Evolutionary conservation across 2,113 vertebrate species (phyloP), one percentile per base, ranked within the genome.

Genomic region (Electrona antarctica): DNA sequence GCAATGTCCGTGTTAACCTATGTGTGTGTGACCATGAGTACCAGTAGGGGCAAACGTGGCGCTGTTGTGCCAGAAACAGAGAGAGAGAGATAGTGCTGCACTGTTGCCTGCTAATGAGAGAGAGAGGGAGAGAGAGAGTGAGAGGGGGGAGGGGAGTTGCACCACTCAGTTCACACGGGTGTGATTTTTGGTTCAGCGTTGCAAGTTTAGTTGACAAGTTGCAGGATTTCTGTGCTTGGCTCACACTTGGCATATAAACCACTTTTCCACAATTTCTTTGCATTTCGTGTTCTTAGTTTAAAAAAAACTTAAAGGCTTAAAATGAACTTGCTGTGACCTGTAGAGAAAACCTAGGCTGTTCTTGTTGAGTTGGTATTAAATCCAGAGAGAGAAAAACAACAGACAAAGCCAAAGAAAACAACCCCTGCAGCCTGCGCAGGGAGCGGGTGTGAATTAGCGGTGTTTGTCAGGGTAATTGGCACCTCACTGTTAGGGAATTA

Each of bases 391-490:
- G 47, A 71, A n/a, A 12, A 13, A 49, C 21, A 46, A 54, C 0
- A 2, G 50, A n/a, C 5, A 51, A 51, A 29, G n/a, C 5, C 8
- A n/a, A 14, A 45, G 51, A 11, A 54, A 10, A 54, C 55, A 7
- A 28, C 7, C 21, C 55, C 8, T 6, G 8, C 51, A 12, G 51
- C 51, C 58, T 7, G 58, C 28, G 58, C 28, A 58, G 51, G 50
- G 41, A 60, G 12, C 46, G 29, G 48, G 41, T 63, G n/a, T 46
- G 29, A 82, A 46, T 55, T 7, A 11, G 9, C 54, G 28, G 0
- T 67, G 77, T 78, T 56, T 70, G 60, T 64, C 54, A 5, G 64
- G 33, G 71, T 63, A 69, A 80, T 74, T 67, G 67, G 45, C 71
- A 70, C 61, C 15, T 76, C 3, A 13, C 56, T 69, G 75, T 76